A percentile compares a stretch with the other conserved stretches of the same genome.
Evolutionary conservation across 2,797 vertebrate species (phyloP).

Genomic region (Lycodopsis pacificus): DNA sequence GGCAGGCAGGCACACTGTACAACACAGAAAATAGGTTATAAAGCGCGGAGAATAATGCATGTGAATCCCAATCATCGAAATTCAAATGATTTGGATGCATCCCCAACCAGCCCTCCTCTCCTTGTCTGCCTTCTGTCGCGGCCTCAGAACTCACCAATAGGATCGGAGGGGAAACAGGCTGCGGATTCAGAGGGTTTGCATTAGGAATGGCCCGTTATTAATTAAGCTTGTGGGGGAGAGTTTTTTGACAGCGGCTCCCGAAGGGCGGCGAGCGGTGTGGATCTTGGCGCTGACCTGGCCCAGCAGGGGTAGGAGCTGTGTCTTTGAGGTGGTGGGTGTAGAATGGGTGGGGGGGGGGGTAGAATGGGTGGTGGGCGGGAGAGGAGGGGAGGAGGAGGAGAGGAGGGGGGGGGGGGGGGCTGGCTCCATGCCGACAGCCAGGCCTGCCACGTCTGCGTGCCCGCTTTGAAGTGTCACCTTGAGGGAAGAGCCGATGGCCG

Average conservation of each 20-base stretch:
- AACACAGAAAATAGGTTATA: slow-evolving; percentile 74
- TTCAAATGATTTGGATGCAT: slow-evolving; percentile 81
- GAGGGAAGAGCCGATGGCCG: slow-evolving; percentile 87
- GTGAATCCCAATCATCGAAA: slow-evolving; percentile 77
- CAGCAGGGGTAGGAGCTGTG: slow-evolving; percentile 80
- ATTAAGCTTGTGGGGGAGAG: slow-evolving; percentile 82
- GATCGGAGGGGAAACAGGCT: slow-evolving; percentile 71
- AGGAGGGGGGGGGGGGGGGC: slow-evolving; percentile 71
- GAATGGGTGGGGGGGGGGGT: slow-evolving; percentile 48
- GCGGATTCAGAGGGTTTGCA: slow-evolving; percentile 72
- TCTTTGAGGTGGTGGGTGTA: slow-evolving; percentile 85
- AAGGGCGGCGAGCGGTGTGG: slow-evolving; percentile 78
- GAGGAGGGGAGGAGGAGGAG: slow-evolving; percentile 75
- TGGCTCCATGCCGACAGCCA: slow-evolving; percentile 87
- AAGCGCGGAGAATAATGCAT: slow-evolving; percentile 80
- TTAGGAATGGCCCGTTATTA: slow-evolving; percentile 84
- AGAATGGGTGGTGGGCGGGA: slow-evolving; percentile 73
- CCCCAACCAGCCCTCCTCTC: slow-evolving; percentile 71
- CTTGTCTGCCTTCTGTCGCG: slow-evolving; percentile 78
- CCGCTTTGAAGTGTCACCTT: slow-evolving; percentile 96
- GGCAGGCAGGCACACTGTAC: slow-evolving; percentile 53
- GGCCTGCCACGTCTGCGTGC: slow-evolving; percentile 83
- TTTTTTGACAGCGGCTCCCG: slow-evolving; percentile 86
- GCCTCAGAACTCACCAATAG: slow-evolving; percentile 72
- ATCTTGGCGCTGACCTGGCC: slow-evolving; percentile 85